Conservation (phyloP, 2,113 vertebrate genomes). For the Mustela nigripes region DNA sequence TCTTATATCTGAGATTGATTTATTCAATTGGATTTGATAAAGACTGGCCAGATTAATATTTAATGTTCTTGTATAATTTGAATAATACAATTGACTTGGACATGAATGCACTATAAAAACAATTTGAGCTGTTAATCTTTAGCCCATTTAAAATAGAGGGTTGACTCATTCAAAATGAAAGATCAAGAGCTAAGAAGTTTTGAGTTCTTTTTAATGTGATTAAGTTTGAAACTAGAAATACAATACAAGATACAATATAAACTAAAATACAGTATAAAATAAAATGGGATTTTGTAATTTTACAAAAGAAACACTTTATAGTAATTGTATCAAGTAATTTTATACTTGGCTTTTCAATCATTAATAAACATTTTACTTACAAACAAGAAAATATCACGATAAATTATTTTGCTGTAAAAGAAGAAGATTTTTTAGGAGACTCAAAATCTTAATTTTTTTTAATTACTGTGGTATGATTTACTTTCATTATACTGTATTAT, state of each 20-base stretch:
- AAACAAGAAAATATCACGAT: constrained; percentile 16
- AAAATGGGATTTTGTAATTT: neutral
- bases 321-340: constrained; percentile 6
- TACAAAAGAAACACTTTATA: neutral
- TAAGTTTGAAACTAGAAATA: constrained; percentile 45
- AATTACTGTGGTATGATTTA: neutral
- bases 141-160: constrained; percentile 43
- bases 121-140: neutral
- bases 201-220: neutral
- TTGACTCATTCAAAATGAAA: constrained; percentile 39
- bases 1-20: constrained; percentile 54
- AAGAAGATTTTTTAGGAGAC: neutral
- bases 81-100: constrained; percentile 15
- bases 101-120: neutral
- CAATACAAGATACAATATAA: neutral
- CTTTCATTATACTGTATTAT: neutral
- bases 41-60: constrained; percentile 64
- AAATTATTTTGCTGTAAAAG: constrained; percentile 36
- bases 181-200: constrained; percentile 40
- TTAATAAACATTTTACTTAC: constrained; percentile 43
- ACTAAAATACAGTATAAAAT: constrained; percentile 12
- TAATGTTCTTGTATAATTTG: constrained; percentile 70
- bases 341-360: constrained; percentile 1
- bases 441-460: neutral
- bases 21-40: constrained; percentile 46